Percentiles rank a stretch among this genome's conserved stretches.
Conservation (phyloP, 2,888 invertebrate genomes). For the Mallateleia sp. region DNA sequence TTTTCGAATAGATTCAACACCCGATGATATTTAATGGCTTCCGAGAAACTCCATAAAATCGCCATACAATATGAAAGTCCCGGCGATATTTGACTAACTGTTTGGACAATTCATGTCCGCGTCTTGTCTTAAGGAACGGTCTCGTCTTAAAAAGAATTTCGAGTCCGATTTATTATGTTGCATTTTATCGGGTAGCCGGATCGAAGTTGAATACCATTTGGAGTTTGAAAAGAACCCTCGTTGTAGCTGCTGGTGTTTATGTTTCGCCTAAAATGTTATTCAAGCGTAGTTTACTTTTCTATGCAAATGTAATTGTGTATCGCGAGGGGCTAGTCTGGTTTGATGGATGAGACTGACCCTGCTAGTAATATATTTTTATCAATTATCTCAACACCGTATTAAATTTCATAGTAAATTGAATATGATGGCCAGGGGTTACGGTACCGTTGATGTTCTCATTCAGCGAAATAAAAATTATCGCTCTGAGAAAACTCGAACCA, state of each 20-base stretch:
- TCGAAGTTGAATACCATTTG: slow-evolving; percentile 13
- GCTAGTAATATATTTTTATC: slow-evolving; percentile 32
- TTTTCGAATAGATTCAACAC: slow-evolving; percentile 75
- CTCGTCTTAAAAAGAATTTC: no score
- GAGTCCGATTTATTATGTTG: slow-evolving; percentile 47
- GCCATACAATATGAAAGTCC: slow-evolving; percentile 54
- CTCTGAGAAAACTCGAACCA: no score
- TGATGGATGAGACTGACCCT: slow-evolving; percentile 52
- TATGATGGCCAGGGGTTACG: not conserved
- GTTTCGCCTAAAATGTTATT: slow-evolving; percentile 46
- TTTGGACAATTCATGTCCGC: slow-evolving; percentile 33
- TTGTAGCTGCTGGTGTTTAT: slow-evolving; percentile 25
- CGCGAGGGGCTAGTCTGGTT: slow-evolving; percentile 15
- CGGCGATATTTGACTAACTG: slow-evolving; percentile 63
- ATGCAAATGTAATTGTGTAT: slow-evolving; percentile 47
- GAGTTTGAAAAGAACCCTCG: slow-evolving; percentile 31
- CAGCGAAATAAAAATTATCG: not conserved
- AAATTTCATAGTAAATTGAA: slow-evolving; percentile 30
- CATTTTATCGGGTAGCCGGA: slow-evolving; percentile 35
- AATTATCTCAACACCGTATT: slow-evolving; percentile 32
- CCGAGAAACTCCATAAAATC: slow-evolving; percentile 71
- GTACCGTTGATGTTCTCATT: not conserved
- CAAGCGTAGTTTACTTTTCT: slow-evolving; percentile 46
- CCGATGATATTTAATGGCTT: slow-evolving; percentile 73
- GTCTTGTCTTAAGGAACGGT: slow-evolving; percentile 20